Evolutionary conservation across 2,797 vertebrate species (phyloP).

Genomic region (Acanthurus lineatus): DNA sequence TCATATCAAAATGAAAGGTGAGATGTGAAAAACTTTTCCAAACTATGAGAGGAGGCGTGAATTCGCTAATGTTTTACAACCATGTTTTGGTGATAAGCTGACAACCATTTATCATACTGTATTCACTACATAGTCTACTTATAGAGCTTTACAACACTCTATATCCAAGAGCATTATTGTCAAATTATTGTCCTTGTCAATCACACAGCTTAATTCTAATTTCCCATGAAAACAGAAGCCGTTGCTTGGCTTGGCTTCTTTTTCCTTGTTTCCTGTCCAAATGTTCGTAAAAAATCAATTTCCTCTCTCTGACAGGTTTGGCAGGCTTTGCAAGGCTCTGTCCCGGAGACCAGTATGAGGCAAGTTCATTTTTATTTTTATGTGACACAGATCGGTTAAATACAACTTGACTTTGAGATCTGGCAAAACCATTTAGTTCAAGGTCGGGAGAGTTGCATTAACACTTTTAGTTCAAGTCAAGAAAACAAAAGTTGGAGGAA

Average conservation of each 20-base stretch:
- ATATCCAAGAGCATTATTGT: too few species aligned
- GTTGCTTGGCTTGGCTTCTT: neutral
- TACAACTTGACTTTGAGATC: neutral
- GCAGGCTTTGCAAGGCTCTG: constrained; percentile 86
- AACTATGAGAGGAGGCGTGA: neutral
- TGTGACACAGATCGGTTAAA: neutral
- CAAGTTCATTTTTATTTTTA: constrained; percentile 44
- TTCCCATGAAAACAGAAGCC: neutral
- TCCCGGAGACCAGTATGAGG: constrained; percentile 88
- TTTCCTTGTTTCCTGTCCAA: neutral
- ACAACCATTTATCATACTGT: neutral
- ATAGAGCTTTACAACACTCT: neutral
- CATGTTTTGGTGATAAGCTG: neutral
- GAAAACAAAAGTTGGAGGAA: neutral
- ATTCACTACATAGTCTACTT: neutral
- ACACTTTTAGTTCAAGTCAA: neutral
- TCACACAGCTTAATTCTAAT: constrained; percentile 10
- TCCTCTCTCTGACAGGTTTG: constrained; percentile 75
- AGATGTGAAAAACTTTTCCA: constrained; percentile 7
- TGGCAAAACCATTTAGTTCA: neutral
- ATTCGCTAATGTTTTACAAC: constrained; percentile 2
- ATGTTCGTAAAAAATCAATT: constrained; percentile 5
- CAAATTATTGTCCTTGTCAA: neutral
- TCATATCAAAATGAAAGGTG: constrained; percentile 99
- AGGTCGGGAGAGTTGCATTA: neutral